Base-by-base conservation (phyloP, 2,888 invertebrate genomes). In the Oscheius sp. region DNA sequence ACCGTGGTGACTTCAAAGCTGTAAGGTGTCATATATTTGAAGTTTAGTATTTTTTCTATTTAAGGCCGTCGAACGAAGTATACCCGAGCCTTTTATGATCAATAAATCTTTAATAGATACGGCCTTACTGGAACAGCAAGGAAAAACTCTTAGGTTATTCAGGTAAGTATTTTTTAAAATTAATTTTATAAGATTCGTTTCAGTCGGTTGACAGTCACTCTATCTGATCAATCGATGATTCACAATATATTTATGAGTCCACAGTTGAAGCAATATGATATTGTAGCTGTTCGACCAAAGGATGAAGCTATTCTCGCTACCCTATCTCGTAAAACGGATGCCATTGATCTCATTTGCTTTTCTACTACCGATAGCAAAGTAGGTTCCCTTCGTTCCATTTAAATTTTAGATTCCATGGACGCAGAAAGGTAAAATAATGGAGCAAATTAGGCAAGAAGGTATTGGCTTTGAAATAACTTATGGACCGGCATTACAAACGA, bases 31-130 rank as follows among this genome's bases (percentile, higher is more conserved):
- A 14, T 44, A 44, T 44, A n/a, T 20, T 44, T 44, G 24, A 22
- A n/a, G 26, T 26, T 30, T n/a, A n/a, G n/a, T n/a, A n/a, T n/a
- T n/a, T n/a, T n/a, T n/a, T n/a, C 30, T 30, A 6, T 12, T 59
- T 54, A 36, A 65, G 65, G n/a, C 36, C 8, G 44, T 61, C 17
- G 67, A 67, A 38, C 30, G 36, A 32, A 45, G 71, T 17, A 77
- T 86, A 47, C 86, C 86, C 5, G 78, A 80, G n/a, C 86, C 86
- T 4, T 80, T 82, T 57, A 68, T 73, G n/a, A 72, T 84, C n/a
- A 81, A 85, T 64, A 66, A 74, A 41, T 50, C 64, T 4, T 51
- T 79, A 51, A 45, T 85, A 51, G 81, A 82, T 51, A 61, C 80
- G 17, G 71, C 62, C 17, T 57, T 71, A 5, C 66, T 85, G 32